These are phyloP conservation scores for Percina caprodes DNA, from an alignment of 2,113 vertebrate genomes.

Conservation along the genomic window DNA sequence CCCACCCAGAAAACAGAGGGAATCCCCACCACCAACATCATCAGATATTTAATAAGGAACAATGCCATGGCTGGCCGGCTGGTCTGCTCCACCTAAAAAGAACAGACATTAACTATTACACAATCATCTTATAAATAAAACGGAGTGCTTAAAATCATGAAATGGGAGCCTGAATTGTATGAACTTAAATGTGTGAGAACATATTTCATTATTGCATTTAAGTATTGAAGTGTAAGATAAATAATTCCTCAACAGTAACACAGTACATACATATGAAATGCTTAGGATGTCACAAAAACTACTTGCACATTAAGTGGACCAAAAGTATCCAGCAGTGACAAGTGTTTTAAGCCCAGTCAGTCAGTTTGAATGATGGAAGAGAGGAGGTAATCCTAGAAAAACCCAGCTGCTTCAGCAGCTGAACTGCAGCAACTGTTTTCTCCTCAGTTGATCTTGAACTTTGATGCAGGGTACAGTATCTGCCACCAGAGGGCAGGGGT, in stretches of 20 bases:
- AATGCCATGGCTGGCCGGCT: constrained; percentile 90
- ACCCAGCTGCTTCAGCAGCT: constrained; percentile 37
- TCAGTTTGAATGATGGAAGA: constrained; percentile 18
- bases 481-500: constrained; percentile 65
- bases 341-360: constrained; percentile 16
- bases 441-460: background rate
- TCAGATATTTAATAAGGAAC: constrained; percentile 96
- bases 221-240: background rate
- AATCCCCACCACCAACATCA: constrained; percentile 95
- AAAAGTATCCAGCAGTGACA: constrained; percentile 12
- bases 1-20: constrained; percentile 99
- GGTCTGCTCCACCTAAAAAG: constrained; percentile 88
- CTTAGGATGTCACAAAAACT: constrained; percentile 8
- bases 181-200: background rate
- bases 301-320: constrained; percentile 1
- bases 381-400: constrained; percentile 1
- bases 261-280: background rate
- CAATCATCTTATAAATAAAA: background rate
- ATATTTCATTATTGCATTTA: background rate
- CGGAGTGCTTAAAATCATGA: background rate
- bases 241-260: constrained; percentile 13
- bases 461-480: background rate
- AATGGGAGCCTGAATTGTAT: background rate
- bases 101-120: constrained; percentile 8
- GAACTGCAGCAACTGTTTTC: constrained; percentile 7